Percentiles rank a stretch among this genome's conserved stretches.
Evolutionary conservation across 2,797 vertebrate genomes (phyloP).

Genomic region (Pelodytes ibericus): DNA sequence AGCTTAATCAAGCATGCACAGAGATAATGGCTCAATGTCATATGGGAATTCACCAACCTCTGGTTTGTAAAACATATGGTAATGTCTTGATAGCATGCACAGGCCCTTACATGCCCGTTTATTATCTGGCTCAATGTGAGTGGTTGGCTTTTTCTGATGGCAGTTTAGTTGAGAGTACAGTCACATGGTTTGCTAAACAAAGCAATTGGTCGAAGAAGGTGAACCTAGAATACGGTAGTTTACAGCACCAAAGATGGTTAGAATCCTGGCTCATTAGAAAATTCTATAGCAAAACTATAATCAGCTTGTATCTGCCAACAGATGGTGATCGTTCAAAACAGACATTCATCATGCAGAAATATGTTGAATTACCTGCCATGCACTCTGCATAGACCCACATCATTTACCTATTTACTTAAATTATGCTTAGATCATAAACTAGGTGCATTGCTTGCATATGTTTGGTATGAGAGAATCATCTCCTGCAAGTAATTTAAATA

Average conservation of each 20-base stretch:
- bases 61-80: no score
- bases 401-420: constrained; percentile 30
- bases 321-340: constrained; percentile 33
- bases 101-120: no score
- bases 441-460: neutral
- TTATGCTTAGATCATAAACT: neutral
- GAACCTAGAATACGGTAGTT: no score
- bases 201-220: no score
- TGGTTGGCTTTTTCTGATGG: no score
- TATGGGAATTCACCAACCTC: no score
- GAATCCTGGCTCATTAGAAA: constrained; percentile 17
- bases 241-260: neutral
- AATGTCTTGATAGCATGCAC: no score
- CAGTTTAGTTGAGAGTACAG: no score
- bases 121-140: no score
- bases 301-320: constrained; percentile 22
- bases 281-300: constrained; percentile 18
- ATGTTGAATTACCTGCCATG: constrained; percentile 9
- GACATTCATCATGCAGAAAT: constrained; percentile 7
- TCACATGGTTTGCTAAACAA: no score
- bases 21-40: no score
- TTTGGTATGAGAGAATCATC: neutral
- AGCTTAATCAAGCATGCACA: no score
- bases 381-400: neutral
- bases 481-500: neutral